These are phyloP conservation scores for Liposcelis brunnea DNA, from an alignment of 2,888 invertebrate genomes.

Conservation along the genomic window DNA sequence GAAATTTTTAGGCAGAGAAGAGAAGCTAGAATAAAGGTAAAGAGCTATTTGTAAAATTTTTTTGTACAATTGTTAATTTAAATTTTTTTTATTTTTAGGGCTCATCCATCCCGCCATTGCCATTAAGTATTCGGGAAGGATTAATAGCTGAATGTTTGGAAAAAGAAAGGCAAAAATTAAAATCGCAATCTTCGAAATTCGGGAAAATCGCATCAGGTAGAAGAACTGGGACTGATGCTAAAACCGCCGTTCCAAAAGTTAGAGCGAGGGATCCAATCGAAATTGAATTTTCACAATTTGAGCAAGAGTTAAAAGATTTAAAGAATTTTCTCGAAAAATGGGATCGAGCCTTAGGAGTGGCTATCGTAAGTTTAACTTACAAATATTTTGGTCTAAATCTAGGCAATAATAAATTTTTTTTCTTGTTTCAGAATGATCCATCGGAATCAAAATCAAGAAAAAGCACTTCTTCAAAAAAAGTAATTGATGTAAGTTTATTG, in stretches of 20 bases:
- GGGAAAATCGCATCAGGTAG: no score
- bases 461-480: conserved; percentile 6
- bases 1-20: no score
- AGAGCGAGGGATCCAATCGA: no score
- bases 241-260: no score
- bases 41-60: no score
- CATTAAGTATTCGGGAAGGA: background rate
- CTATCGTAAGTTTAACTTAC: conserved; percentile 2
- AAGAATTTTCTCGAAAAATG: conserved; percentile 9
- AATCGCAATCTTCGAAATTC: background rate
- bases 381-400: no score
- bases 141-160: background rate
- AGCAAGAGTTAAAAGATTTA: conserved; percentile 4
- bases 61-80: no score
- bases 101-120: no score
- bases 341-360: conserved; percentile 7
- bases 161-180: background rate
- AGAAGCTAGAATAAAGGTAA: background rate
- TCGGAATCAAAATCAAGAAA: background rate
- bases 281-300: background rate
- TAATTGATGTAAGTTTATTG: conserved; percentile 7
- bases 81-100: no score
- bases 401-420: no score
- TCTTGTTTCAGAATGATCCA: background rate
- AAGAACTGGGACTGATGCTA: no score